Evolutionary conservation across 2,888 invertebrate species (phyloP), one percentile per base, ranked within the genome.

Genomic region (Deladenus siricidicola): DNA sequence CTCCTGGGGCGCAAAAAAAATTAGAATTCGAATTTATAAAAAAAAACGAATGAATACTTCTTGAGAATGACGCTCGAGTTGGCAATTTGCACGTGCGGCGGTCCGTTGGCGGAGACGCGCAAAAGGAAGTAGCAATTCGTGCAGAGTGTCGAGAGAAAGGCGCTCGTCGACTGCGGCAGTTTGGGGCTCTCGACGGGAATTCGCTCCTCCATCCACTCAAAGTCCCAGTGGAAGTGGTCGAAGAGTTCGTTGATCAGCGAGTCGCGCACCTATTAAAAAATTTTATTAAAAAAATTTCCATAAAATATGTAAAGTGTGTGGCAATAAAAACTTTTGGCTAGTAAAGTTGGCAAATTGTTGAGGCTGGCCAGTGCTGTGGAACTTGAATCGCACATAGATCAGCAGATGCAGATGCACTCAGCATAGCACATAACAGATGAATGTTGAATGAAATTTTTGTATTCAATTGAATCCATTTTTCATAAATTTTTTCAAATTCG

Each of bases 191-290:
- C 62, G 30, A 77, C 69, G 1, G 75, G 74, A 56, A 77, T 75
- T 30, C 57, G 62, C 60, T 77, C 74, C 45, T 72, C 64, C 72
- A 77, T 73, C 75, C 76, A 77, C 55, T 74, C 70, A 55, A 76
- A 75, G 49, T 73, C 67, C 77, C 77, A 77, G 24, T 71, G 47
- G 34, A 75, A 70, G 56, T 73, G 72, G 47, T 70, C 67, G 24
- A 77, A 57, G n/a, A 77, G 57, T 53, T 74, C 70, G 59, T 77
- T 77, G 28, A 77, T 50, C 24, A 77, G 64, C 8, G 65, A 60
- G 51, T 77, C 77, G 34, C 77, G 73, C 29, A 75, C 50, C 76
- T 75, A 76, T 23, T n/a, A n/a, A n/a, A n/a, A n/a, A n/a, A n/a
- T n/a, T n/a, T n/a, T n/a, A n/a, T n/a, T n/a, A n/a, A n/a, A n/a